Percentiles rank a stretch among this genome's conserved stretches.
These are phyloP conservation scores for Tragelaphus buxtoni DNA, from an alignment of 2,113 vertebrate species.

Conservation along the genomic window DNA sequence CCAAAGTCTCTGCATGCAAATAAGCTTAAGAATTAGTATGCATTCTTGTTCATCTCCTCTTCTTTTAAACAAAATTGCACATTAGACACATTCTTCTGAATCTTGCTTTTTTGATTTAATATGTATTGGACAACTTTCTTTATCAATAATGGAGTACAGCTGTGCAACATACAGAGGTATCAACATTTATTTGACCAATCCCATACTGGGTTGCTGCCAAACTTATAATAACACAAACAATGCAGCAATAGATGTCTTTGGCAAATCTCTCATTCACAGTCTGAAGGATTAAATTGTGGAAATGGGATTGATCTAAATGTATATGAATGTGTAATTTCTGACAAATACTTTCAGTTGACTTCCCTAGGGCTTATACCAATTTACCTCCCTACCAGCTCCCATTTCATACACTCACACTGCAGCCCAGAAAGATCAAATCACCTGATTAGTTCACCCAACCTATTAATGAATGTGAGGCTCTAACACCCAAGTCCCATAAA, in stretches of 20 bases:
- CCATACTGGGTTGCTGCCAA: neutral
- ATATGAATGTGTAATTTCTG: neutral
- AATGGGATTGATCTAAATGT: neutral
- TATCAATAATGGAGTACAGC: neutral
- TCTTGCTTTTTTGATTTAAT: neutral
- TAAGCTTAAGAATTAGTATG: neutral
- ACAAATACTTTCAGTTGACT: neutral
- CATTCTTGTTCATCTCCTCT: neutral
- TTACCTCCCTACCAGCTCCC: neutral
- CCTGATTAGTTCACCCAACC: neutral
- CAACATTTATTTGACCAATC: neutral
- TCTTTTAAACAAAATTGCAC: neutral
- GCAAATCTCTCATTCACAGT: neutral
- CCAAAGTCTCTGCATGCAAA: neutral
- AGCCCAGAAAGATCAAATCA: neutral
- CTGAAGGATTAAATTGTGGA: neutral
- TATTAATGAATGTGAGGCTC: neutral
- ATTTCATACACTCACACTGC: neutral
- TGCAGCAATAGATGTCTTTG: neutral
- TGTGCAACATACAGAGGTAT: neutral
- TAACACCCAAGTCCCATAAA: neutral
- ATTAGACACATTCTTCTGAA: neutral
- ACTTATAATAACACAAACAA: neutral
- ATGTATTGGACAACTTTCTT: neutral
- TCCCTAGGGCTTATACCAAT: neutral